Base-by-base conservation (phyloP, 2,113 vertebrate genomes). In the Canis aureus region DNA sequence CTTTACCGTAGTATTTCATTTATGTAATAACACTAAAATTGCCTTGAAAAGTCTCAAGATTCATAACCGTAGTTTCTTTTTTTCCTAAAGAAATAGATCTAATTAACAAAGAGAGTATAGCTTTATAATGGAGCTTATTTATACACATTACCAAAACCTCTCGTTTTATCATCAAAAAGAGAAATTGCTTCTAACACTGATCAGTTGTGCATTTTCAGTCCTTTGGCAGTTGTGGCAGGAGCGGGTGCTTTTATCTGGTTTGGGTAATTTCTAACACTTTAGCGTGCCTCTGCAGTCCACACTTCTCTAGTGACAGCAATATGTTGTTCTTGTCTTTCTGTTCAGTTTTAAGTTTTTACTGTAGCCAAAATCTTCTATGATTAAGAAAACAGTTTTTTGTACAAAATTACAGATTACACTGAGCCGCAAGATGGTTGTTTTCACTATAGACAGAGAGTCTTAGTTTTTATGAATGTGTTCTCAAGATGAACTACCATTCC, bases 261-360 rank as follows among this genome's bases (percentile, higher is more conserved):
- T 43, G 59, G n/a, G 13, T 69, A 35, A 0, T 57, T 49, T 67
- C 8, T 78, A 67, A 57, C 9, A 20, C 10, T 0, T 27, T 43
- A 94, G 43, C 73, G 20, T 1, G 1, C 16, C 3, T 76, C 69
- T 76, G 43, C 29, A 22, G 8, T 22, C 16, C 16, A 74, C 15
- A 11, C 69, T 74, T 38, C 23, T 64, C 5, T 13, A 76, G 43
- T 23, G 43, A 76, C 57, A 76, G 57, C 32, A 64, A 0, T 55
- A 53, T 8, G 8, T 51, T 51, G 13, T 32, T 81, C 49, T 49
- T 3, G n/a, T 5, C 43, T 25, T 76, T 85, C 53, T 5, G n/a
- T 78, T 92, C 64, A 43, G 78, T n/a, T 76, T 66, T 74, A 76
- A 15, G 43, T 85, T 74, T 93, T 78, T 85, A 76, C 59, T 85